These are phyloP conservation scores for Falcunculus frontatus DNA, from an alignment of 2,113 vertebrate genomes.

Conservation along the genomic window DNA sequence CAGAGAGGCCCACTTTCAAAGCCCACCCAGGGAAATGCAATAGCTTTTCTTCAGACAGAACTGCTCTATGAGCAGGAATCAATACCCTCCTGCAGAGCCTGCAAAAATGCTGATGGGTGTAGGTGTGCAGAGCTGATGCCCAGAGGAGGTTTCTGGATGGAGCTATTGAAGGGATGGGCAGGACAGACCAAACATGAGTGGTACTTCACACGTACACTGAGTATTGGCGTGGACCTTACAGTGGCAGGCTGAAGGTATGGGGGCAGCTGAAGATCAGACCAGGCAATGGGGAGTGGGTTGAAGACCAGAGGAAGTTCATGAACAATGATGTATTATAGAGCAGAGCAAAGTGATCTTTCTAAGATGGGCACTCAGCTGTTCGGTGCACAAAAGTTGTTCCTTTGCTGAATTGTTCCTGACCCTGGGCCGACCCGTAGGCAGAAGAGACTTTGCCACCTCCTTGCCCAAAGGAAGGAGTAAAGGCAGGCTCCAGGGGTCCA, in stretches of 20 bases:
- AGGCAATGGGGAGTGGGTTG: background rate
- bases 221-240: background rate
- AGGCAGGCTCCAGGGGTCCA: background rate
- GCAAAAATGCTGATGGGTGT: fast-evolving
- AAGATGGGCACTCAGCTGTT: background rate
- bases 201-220: fast-evolving
- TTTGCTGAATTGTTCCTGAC: background rate
- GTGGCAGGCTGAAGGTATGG: fast-evolving
- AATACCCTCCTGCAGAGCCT: background rate
- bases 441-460: background rate
- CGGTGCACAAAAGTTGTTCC: background rate
- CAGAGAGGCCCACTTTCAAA: background rate
- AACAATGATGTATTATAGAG: background rate
- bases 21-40: background rate
- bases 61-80: background rate
- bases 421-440: fast-evolving
- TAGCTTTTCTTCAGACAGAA: background rate
- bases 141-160: background rate
- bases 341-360: background rate
- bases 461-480: background rate
- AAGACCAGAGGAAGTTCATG: background rate
- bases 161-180: background rate
- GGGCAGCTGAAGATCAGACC: background rate
- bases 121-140: background rate
- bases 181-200: fast-evolving